A percentile compares a stretch with the other conserved stretches of the same genome.
Evolutionary conservation across 2,888 invertebrate species (phyloP).

Genomic region (Amblyteles armatorius): DNA sequence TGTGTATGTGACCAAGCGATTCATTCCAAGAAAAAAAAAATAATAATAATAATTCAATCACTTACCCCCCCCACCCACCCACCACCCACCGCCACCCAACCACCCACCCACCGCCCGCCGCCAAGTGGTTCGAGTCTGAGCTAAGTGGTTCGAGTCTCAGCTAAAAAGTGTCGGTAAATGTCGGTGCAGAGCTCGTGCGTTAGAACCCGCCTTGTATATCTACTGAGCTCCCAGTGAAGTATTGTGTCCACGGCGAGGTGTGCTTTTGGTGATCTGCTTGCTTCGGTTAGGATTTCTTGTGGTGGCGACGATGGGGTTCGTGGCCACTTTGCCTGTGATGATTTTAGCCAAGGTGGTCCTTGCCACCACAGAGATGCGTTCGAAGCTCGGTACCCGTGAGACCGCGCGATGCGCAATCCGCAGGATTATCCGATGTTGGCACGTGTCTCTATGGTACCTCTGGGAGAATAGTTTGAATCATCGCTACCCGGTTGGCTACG

Average conservation of each 20-base stretch:
- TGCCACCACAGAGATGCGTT: conserved; percentile 69
- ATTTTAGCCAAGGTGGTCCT: conserved; percentile 63
- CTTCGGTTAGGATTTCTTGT: neutral
- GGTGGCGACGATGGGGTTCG: neutral
- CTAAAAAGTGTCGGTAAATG: too few relatives aligned
- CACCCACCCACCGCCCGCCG: too few relatives aligned
- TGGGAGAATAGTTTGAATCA: conserved; percentile 36
- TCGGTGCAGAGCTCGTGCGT: too few relatives aligned
- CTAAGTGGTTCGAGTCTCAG: too few relatives aligned
- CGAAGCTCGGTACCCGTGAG: conserved; percentile 58
- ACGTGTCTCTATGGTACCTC: conserved; percentile 66
- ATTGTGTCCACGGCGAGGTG: conserved; percentile 8
- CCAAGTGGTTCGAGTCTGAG: too few relatives aligned
- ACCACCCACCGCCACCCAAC: too few relatives aligned
- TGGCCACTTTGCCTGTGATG: conserved; percentile 30
- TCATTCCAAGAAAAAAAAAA: too few relatives aligned
- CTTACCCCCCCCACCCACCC: too few relatives aligned
- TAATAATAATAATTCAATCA: too few relatives aligned
- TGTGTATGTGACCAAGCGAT: too few relatives aligned
- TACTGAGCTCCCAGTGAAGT: conserved; percentile 7
- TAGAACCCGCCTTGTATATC: too few relatives aligned
- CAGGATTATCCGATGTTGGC: conserved; percentile 68
- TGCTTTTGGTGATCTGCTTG: neutral
- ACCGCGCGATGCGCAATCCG: conserved; percentile 72
- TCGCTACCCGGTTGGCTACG: conserved; percentile 58